Evolutionary conservation across 2,797 vertebrate species (phyloP).

Genomic region (Falco concolor): DNA sequence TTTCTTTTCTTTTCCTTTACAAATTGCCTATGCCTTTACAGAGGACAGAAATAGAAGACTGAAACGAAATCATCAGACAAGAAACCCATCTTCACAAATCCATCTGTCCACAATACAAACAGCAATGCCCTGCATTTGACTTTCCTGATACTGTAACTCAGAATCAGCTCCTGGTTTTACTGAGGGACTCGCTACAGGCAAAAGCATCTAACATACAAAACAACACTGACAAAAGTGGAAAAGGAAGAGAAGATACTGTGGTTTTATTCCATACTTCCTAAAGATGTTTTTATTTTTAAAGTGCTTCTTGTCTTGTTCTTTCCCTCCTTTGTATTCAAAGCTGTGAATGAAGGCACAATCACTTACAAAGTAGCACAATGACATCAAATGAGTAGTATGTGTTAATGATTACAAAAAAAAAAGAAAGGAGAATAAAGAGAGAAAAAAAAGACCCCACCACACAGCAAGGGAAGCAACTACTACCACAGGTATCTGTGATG

Average conservation of each 20-base stretch:
- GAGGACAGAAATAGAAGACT: background rate
- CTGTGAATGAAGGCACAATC: background rate
- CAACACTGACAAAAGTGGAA: background rate
- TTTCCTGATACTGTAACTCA: background rate
- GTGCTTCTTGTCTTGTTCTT: background rate
- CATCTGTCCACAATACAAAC: background rate
- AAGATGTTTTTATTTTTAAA: background rate
- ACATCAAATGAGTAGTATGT: background rate
- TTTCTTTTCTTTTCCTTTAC: background rate
- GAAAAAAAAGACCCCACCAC: rapidly evolving
- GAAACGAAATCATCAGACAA: conserved; percentile 3
- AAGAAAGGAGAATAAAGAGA: background rate
- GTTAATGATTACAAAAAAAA: background rate
- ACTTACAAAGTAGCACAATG: background rate
- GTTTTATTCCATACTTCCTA: background rate
- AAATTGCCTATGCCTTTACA: background rate
- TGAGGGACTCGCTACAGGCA: background rate
- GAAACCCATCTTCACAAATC: background rate
- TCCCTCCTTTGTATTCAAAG: background rate
- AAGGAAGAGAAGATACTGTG: background rate
- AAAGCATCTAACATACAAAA: background rate
- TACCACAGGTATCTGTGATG: background rate
- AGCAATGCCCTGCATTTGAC: background rate
- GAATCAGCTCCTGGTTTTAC: background rate
- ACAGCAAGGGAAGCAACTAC: background rate